Conservation (phyloP, 2,797 vertebrate species). For the Cryptoblepharus egeriae region DNA sequence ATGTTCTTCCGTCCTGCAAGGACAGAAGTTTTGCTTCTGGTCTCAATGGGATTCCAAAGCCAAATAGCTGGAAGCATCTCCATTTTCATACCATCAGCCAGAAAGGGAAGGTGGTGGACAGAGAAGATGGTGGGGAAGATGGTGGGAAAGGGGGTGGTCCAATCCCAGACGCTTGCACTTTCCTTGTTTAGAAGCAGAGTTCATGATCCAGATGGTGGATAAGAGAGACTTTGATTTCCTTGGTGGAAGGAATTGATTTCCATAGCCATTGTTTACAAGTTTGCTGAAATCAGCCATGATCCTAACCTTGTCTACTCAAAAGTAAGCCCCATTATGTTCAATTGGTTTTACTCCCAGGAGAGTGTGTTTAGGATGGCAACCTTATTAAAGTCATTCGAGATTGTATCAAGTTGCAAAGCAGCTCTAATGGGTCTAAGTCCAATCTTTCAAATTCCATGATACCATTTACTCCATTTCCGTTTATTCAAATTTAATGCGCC, state of each 20-base stretch:
- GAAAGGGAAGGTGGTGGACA: neutral
- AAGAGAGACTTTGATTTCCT: neutral
- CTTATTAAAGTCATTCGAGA: neutral
- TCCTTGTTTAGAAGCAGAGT: neutral
- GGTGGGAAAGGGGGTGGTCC: neutral
- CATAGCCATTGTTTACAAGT: neutral
- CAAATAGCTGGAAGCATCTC: neutral
- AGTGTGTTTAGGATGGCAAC: too few relatives aligned
- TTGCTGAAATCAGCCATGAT: neutral
- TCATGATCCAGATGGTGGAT: neutral
- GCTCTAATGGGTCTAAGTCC: too few relatives aligned
- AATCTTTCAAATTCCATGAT: too few relatives aligned
- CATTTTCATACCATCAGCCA: neutral
- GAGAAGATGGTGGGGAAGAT: neutral
- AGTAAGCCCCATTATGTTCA: too few relatives aligned
- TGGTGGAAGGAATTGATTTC: too few relatives aligned
- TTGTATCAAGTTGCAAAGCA: too few relatives aligned
- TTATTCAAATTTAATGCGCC: too few relatives aligned
- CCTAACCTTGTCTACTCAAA: too few relatives aligned
- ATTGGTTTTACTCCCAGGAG: too few relatives aligned
- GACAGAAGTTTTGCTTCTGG: neutral
- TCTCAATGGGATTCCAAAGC: fast-evolving
- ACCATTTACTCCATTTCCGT: too few relatives aligned
- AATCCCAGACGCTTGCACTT: neutral
- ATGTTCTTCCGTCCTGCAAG: neutral